Base-by-base conservation (phyloP, 2,888 invertebrate species). In the Drosophila meridionalis region DNA sequence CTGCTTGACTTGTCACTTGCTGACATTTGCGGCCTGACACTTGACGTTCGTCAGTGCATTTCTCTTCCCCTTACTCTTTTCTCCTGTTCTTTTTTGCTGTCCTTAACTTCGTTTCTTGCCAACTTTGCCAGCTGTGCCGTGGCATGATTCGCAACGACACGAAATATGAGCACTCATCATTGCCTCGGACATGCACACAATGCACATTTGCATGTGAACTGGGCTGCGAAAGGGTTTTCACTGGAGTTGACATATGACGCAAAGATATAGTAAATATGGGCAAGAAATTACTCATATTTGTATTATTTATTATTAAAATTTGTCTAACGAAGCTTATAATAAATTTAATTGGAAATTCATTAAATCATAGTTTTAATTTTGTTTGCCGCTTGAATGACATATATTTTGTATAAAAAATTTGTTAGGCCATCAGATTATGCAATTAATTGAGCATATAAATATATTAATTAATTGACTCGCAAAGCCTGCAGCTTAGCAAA, bases 21-120 rank as follows among this genome's bases (percentile, higher is more conserved):
- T 83, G 84, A 83, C 83, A 83, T 82, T 81, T 83, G 83, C 84
- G 84, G 83, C 80, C 82, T 76, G 83, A 83, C 83, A 84, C 83
- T 84, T 78, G 83, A 82, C 84, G 80, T 83, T 83, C 81, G 84
- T 73, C 79, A 59, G 63, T 69, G 67, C 74, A 66, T 74, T 78
- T 63, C 20, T 30, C 40, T 40, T 40, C 64, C 34, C 26, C 4
- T 26, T 26, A 5, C 11, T 8, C 5, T 45, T 2, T 3, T 45
- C 8, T 7, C 26, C 20, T 30, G 20, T 53, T 65, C 45, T 64
- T 42, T 47, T 28, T 14, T 57, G 4, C 7, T 57, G 6, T 20
- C 30, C 55, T 65, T 42, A 63, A 56, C 58, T 64, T 60, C 57
- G 47, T 69, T 63, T 20, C 59, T 56, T 69, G 74, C 43, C 57